Conservation (phyloP, 2,888 invertebrate species). For the Lasioglossum leucozonium region DNA sequence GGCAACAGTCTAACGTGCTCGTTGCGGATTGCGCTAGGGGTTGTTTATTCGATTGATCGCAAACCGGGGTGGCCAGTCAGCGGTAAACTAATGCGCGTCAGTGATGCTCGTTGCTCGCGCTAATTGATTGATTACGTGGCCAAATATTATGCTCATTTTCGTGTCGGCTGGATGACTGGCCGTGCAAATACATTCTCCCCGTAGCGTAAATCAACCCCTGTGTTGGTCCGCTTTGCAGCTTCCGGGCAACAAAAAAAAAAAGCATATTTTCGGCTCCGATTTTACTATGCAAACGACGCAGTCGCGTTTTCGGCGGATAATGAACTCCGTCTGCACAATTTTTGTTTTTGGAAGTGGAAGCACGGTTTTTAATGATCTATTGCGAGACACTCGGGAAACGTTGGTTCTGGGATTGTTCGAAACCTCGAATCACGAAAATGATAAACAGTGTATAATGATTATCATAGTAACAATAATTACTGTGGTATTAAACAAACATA, state of each 20-base stretch:
- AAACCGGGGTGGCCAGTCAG: slow-evolving; percentile 75
- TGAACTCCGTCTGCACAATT: neutral
- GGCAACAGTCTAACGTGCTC: slow-evolving; percentile 62
- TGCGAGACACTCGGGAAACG: neutral
- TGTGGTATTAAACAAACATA: neutral
- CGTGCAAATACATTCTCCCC: slow-evolving; percentile 52
- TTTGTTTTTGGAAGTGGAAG: neutral
- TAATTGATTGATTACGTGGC: slow-evolving; percentile 81
- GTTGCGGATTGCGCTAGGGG: slow-evolving; percentile 51
- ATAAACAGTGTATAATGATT: neutral
- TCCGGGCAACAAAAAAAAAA: slow-evolving; percentile 4
- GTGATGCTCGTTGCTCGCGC: slow-evolving; percentile 72
- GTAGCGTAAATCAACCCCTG: slow-evolving; percentile 47
- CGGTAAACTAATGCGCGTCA: slow-evolving; percentile 80
- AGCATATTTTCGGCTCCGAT: neutral
- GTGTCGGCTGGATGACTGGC: slow-evolving; percentile 31
- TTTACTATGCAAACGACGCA: neutral
- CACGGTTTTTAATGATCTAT: neutral
- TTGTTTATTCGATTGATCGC: slow-evolving; percentile 76
- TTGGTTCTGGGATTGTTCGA: neutral
- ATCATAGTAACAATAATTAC: neutral
- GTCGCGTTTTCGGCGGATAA: neutral
- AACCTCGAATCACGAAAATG: neutral
- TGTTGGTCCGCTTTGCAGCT: slow-evolving; percentile 37
- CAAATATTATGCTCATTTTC: slow-evolving; percentile 75